Evolutionary conservation across 1,140 invertebrate genomes (phyloP), one percentile per base, ranked within the genome.

Genomic region (Calephelis virginiensis): DNA sequence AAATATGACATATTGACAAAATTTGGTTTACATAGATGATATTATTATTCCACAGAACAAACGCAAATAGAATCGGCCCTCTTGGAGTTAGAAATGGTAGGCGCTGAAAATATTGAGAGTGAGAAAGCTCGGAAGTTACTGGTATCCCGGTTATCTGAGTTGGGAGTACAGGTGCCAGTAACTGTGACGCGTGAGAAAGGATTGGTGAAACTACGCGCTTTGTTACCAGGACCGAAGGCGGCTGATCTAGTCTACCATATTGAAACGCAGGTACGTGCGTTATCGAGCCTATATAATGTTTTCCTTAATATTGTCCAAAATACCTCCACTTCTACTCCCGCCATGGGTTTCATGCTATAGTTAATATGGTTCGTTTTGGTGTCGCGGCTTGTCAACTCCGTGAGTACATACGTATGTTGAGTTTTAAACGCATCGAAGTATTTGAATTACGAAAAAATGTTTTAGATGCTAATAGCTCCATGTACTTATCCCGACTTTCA

Each of bases 51-150:
- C 61, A 60, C 82, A 90, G 88, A 88, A 70, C 72, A 59, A 64
- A 90, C 85, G 0, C 83, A 86, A 77, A 80, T 90, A 61, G 88
- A 90, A 43, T 86, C 88, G 11, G 88, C 88, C 6, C 70, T 83
- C 0, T 64, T 90, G 3, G 88, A 90, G 60, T 66, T 90, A 40
- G 86, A 90, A 69, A 66, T 90, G 6, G 67, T 90, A 4, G 80
- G 81, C 8, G 83, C 72, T 8, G 80, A 83, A 7, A 65, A 56
- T 8, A 53, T 59, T 1, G 66, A 48, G 1, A 85, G 80, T 0
- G 81, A 86, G 17, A 71, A 71, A 1, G 78, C 84, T 1, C 74
- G 81, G 0, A 63, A 70, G 0, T 56, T 75, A 6, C 73, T 90
- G 0, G 63, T 74, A 1, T 69, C 77, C 2, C 69, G 73, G 7